Percentiles rank a stretch among this genome's conserved stretches.
Evolutionary conservation across 1,140 invertebrate genomes (phyloP).

Genomic region (Panulirus ornatus): DNA sequence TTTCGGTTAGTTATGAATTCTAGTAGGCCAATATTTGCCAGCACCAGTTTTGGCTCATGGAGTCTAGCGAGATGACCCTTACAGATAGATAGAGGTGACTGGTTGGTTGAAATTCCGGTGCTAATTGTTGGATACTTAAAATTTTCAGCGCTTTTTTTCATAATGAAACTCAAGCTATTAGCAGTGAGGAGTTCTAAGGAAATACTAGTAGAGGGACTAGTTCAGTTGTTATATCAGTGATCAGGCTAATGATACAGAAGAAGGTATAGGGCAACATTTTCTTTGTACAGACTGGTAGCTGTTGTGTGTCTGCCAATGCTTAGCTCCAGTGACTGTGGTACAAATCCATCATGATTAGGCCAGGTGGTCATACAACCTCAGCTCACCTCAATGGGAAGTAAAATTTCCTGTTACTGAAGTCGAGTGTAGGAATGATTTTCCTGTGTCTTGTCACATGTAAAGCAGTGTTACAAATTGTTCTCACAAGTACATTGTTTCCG

Average conservation of each 20-base stretch:
- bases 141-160: slow-evolving; percentile 11
- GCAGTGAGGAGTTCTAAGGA: background rate
- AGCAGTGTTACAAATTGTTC: background rate
- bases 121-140: slow-evolving; percentile 40
- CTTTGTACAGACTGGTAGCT: background rate
- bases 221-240: background rate
- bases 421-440: slow-evolving; percentile 11
- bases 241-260: background rate
- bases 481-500: slow-evolving; percentile 3
- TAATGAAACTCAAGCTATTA: background rate
- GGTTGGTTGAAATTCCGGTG: slow-evolving; percentile 24
- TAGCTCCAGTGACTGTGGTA: slow-evolving; percentile 32
- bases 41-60: background rate
- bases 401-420: background rate
- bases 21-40: background rate
- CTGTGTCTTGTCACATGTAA: slow-evolving; percentile 2
- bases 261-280: background rate
- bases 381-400: slow-evolving; percentile 5
- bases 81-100: slow-evolving; percentile 1
- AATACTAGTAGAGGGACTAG: background rate
- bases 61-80: background rate
- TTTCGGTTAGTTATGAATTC: background rate
- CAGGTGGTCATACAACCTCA: background rate
- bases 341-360: slow-evolving; percentile 24
- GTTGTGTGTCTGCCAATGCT: background rate